A percentile compares a stretch with the other conserved stretches of the same genome.
phyloP scores from a whole-genome alignment of 2,797 vertebrate species.

The Benthosema pterotum region DNA sequence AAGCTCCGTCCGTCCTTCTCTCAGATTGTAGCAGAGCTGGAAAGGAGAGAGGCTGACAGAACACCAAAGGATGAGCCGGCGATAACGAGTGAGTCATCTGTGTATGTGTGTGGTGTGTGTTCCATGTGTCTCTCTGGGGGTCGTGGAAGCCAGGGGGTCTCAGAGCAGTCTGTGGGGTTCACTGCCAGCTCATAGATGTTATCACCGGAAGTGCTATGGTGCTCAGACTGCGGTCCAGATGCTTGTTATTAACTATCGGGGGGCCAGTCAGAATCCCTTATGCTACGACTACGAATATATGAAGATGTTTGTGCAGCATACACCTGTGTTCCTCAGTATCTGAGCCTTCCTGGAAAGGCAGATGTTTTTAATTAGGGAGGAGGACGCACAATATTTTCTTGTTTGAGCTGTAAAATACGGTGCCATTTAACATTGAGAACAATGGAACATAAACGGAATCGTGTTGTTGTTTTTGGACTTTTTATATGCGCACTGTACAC shows the following conservation, averaged over 20 bases:
- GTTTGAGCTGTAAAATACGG: neutral
- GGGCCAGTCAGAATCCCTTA: no score
- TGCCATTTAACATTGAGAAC: no score
- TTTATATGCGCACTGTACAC: neutral
- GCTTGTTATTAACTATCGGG: neutral
- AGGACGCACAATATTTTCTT: no score
- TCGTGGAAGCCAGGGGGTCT: neutral
- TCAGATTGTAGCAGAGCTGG: slow-evolving; percentile 85
- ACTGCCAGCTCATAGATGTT: neutral
- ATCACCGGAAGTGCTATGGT: neutral
- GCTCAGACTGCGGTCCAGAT: neutral
- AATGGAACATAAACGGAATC: no score
- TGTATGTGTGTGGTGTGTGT: neutral
- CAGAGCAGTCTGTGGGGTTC: neutral
- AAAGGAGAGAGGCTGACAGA: slow-evolving; percentile 62
- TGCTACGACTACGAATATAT: neutral
- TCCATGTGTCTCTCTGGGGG: neutral
- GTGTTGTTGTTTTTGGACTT: no score
- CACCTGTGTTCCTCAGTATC: neutral
- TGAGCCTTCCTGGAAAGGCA: neutral
- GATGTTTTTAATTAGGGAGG: no score
- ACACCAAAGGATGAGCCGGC: slow-evolving; percentile 46
- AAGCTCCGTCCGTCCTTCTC: slow-evolving; percentile 87
- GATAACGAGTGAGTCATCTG: slow-evolving; percentile 54
- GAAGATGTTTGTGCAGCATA: neutral